These are phyloP conservation scores for Tiaroga cobitis DNA, from an alignment of 2,797 vertebrate species.

Conservation along the genomic window DNA sequence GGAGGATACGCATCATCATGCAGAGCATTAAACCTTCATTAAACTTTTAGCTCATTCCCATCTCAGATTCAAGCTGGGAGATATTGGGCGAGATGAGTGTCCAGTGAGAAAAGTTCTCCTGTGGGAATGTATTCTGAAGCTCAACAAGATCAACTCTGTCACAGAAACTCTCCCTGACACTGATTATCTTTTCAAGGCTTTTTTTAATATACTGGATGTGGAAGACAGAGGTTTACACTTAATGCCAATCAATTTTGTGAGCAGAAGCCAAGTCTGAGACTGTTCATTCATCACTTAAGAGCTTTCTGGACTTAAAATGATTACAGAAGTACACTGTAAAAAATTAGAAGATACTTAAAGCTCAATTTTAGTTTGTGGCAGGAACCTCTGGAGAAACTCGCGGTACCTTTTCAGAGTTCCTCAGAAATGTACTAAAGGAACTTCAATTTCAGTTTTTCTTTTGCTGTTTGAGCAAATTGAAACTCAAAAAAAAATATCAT, in stretches of 20 bases:
- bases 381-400: not conserved
- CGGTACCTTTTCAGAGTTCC: not conserved
- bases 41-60: slow-evolving; percentile 36
- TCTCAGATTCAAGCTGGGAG: slow-evolving; percentile 11
- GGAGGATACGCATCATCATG: slow-evolving; percentile 20
- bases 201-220: slow-evolving; percentile 1
- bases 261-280: not conserved
- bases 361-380: not conserved
- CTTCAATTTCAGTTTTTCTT: too few relatives aligned
- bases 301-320: not conserved
- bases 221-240: not conserved
- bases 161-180: not conserved
- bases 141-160: not conserved
- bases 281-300: not conserved
- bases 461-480: not conserved
- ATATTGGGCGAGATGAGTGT: not conserved
- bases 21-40: slow-evolving; percentile 26
- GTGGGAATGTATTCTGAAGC: not conserved
- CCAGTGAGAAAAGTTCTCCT: not conserved
- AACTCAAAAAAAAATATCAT: too few relatives aligned
- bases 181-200: not conserved
- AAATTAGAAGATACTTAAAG: not conserved
- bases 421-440: not conserved
- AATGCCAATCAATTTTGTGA: slow-evolving; percentile 24
- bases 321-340: not conserved